A percentile compares a stretch with the other conserved stretches of the same genome.
Evolutionary conservation across 2,888 invertebrate genomes (phyloP).

Genomic region (Apoda limacodes): DNA sequence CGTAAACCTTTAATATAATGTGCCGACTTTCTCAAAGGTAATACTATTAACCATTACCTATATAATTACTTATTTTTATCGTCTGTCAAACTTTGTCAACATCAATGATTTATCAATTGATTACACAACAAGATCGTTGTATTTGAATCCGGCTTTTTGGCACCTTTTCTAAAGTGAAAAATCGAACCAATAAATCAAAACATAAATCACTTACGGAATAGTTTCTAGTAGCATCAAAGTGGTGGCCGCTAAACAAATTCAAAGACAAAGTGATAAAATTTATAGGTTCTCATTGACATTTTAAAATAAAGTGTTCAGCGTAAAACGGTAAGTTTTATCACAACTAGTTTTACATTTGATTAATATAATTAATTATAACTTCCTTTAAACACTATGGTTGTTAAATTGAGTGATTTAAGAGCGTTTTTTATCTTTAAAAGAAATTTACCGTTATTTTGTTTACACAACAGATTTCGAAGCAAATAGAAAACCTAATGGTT

Average conservation of each 20-base stretch:
- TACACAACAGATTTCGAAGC: no score
- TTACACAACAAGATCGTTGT: no score
- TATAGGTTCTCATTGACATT: background rate
- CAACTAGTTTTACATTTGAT: background rate
- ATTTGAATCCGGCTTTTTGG: no score
- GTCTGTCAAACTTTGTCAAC: no score
- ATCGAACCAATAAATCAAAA: constrained; percentile 27
- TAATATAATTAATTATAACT: background rate
- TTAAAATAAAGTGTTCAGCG: background rate
- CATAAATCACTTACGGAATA: constrained; percentile 20
- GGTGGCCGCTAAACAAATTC: background rate
- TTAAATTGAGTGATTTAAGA: background rate
- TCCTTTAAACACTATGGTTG: background rate
- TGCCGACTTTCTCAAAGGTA: no score
- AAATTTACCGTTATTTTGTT: no score
- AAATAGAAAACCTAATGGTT: no score
- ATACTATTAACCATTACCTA: no score
- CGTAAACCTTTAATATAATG: no score
- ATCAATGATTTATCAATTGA: no score
- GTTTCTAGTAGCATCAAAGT: background rate
- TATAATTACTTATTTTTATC: no score
- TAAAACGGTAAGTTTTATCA: no score
- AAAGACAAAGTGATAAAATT: background rate
- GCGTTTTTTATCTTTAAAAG: background rate
- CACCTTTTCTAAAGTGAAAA: constrained; percentile 25